A percentile compares a stretch with the other conserved stretches of the same genome.
These are phyloP conservation scores for Clarias pachynema DNA, from an alignment of 2,797 vertebrate species.

Conservation along the genomic window DNA sequence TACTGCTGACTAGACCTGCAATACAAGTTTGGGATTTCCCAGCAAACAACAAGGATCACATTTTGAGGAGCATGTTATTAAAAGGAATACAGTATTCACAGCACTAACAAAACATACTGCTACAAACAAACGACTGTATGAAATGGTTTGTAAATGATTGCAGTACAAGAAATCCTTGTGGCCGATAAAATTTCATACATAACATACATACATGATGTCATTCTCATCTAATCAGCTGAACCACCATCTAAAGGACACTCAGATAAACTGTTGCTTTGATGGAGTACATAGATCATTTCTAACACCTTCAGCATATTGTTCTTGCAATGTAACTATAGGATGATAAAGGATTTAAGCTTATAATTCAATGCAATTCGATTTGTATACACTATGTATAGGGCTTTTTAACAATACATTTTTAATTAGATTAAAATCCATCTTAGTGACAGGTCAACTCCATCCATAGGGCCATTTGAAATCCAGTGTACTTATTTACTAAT, in stretches of 20 bases:
- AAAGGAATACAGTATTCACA: not conserved
- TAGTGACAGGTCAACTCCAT: not conserved
- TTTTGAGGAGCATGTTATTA: not conserved
- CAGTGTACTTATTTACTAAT: not conserved
- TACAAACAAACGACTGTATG: too few species aligned
- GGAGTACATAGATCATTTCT: not conserved
- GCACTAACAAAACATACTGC: not conserved
- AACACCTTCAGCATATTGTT: constrained; percentile 26
- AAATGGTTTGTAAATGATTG: not conserved
- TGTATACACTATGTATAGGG: not conserved
- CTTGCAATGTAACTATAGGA: not conserved
- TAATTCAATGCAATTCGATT: not conserved
- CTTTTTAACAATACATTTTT: too few species aligned
- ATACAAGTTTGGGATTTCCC: constrained; percentile 12
- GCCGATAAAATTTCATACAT: not conserved
- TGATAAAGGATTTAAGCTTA: not conserved
- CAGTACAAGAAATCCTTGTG: not conserved
- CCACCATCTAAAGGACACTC: not conserved
- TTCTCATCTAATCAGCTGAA: not conserved
- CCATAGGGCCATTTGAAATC: not conserved
- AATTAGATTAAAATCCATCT: not conserved
- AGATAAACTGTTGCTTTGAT: not conserved
- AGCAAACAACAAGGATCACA: not conserved
- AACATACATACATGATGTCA: not conserved
- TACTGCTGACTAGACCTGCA: not conserved